phyloP scores from a whole-genome alignment of 2,113 vertebrate species.

The Cryptomyrus ogoouensis region DNA sequence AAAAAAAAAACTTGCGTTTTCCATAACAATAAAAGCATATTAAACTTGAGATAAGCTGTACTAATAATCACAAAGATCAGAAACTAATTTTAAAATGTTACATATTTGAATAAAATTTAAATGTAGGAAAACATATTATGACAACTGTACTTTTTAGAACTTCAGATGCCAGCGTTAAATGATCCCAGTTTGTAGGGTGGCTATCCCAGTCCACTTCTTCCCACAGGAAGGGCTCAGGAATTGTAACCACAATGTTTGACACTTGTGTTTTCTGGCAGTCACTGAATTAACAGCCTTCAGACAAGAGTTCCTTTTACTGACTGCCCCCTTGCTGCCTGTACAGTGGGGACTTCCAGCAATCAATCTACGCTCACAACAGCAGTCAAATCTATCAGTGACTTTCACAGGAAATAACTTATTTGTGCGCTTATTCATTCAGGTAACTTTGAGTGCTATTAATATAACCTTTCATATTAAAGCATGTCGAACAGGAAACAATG shows the following conservation, averaged over 20 bases:
- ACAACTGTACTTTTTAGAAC: neutral
- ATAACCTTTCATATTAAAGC: neutral
- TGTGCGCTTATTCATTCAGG: neutral
- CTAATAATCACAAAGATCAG: neutral
- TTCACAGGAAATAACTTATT: slow-evolving; percentile 1
- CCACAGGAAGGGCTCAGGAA: neutral
- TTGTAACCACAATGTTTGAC: neutral
- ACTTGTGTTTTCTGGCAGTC: neutral
- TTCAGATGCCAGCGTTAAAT: neutral
- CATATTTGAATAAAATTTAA: neutral
- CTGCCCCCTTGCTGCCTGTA: neutral
- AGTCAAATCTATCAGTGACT: neutral
- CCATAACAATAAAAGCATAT: neutral
- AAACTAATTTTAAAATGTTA: neutral
- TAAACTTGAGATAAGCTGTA: neutral
- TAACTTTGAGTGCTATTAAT: neutral
- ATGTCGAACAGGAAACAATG: neutral
- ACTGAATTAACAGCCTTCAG: neutral
- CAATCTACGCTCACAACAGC: neutral
- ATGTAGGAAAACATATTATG: neutral
- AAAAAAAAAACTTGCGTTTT: neutral
- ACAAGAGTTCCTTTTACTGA: slow-evolving; percentile 1
- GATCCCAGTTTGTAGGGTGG: neutral
- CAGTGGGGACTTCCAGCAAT: neutral
- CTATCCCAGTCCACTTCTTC: neutral